phyloP scores from a whole-genome alignment of 2,797 vertebrate genomes.

The Bovichtus variegatus region DNA sequence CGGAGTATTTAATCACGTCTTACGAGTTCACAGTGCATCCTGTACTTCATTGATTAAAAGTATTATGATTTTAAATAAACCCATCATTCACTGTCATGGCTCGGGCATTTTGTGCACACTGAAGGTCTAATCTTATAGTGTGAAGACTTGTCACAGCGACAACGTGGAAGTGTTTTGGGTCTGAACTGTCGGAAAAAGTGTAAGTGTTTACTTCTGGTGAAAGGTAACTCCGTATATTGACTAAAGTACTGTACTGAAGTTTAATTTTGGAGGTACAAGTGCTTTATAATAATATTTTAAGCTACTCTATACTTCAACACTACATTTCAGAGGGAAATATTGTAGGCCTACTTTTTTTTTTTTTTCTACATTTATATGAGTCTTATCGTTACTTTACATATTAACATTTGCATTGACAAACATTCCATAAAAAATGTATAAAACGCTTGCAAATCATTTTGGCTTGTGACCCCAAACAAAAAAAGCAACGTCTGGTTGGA shows the following conservation, averaged over 20 bases:
- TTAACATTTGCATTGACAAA: neutral
- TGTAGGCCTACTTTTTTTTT: neutral
- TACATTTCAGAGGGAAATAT: neutral
- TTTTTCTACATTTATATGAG: neutral
- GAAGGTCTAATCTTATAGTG: conserved; percentile 58
- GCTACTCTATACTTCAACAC: neutral
- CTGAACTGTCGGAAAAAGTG: no score
- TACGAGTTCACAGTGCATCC: conserved; percentile 57
- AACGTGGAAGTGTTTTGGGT: conserved; percentile 21
- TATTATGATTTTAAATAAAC: conserved; percentile 79
- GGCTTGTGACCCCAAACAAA: neutral
- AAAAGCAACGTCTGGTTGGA: neutral
- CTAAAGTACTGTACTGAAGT: neutral
- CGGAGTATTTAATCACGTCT: conserved; percentile 76
- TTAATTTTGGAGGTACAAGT: neutral
- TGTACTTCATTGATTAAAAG: conserved; percentile 80
- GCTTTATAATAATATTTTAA: neutral
- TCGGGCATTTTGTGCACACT: conserved; percentile 42
- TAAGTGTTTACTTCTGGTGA: neutral
- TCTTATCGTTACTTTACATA: neutral
- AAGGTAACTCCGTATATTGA: neutral
- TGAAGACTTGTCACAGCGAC: conserved; percentile 42
- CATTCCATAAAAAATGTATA: neutral
- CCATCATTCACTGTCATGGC: conserved; percentile 78
- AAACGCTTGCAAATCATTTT: no score